phyloP scores from a whole-genome alignment of 2,888 invertebrate species.

The Ferrisia virgata region DNA sequence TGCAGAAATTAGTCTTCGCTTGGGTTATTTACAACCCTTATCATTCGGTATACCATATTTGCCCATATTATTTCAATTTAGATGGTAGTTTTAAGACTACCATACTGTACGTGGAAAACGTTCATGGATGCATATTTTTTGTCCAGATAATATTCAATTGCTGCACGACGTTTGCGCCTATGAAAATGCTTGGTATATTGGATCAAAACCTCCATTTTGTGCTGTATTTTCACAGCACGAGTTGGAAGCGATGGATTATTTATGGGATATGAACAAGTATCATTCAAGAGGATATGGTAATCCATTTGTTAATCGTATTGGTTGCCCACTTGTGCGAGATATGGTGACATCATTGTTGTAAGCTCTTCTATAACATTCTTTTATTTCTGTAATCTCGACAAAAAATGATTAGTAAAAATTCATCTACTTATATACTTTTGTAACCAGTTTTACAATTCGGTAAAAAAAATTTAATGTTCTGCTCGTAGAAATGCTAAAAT shows the following conservation, averaged over 20 bases:
- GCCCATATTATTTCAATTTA: no score
- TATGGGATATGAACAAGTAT: conserved; percentile 52
- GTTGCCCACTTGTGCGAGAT: conserved; percentile 71
- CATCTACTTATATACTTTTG: not conserved
- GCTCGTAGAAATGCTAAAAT: not conserved
- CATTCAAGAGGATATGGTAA: conserved; percentile 64
- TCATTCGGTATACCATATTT: conserved; percentile 52
- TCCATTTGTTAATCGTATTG: conserved; percentile 63
- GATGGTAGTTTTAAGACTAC: not conserved
- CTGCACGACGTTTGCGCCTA: conserved; percentile 79
- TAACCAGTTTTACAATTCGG: no score
- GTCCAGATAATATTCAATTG: conserved; percentile 57
- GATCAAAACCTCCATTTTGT: conserved; percentile 69
- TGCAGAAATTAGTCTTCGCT: conserved; percentile 62
- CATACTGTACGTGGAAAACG: no score
- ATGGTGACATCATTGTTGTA: conserved; percentile 67
- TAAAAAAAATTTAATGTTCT: no score
- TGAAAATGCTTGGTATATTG: conserved; percentile 73
- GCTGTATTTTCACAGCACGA: conserved; percentile 70
- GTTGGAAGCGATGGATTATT: conserved; percentile 54
- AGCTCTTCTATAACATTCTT: no score
- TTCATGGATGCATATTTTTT: not conserved
- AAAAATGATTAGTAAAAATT: not conserved
- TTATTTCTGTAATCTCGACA: no score
- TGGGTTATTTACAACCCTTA: conserved; percentile 63